A percentile compares a stretch with the other conserved stretches of the same genome.
Evolutionary conservation across 2,888 invertebrate genomes (phyloP).

Genomic region (Cremastinae sp.): DNA sequence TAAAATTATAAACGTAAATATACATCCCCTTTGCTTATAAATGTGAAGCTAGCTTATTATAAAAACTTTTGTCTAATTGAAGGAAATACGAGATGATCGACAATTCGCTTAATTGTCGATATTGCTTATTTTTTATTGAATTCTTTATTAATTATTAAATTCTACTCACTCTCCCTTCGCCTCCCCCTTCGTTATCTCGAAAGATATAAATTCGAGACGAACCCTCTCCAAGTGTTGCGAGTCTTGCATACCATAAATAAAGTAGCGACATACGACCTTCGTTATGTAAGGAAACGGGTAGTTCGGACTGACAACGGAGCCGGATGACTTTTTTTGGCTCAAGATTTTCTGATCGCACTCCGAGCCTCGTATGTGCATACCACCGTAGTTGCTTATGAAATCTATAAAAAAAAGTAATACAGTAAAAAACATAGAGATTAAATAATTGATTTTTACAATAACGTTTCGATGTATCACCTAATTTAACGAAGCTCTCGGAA

Average conservation of each 20-base stretch:
- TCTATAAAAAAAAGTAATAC: constrained; percentile 81
- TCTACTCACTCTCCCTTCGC: constrained; percentile 89
- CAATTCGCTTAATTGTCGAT: no score
- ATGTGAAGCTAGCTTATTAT: no score
- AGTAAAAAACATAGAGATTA: no score
- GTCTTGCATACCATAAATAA: constrained; percentile 99
- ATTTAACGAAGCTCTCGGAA: constrained; percentile 98
- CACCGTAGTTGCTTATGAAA: constrained; percentile 95
- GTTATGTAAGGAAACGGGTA: constrained; percentile 97
- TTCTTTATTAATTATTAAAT: no score
- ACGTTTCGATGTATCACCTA: constrained; percentile 85
- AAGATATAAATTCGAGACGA: constrained; percentile 91
- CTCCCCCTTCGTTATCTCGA: constrained; percentile 93
- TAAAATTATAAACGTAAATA: no score
- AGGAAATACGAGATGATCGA: no score
- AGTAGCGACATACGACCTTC: constrained; percentile 98
- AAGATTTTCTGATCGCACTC: constrained; percentile 99
- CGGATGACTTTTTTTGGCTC: constrained; percentile 95
- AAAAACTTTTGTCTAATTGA: no score
- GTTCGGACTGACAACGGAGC: constrained; percentile 97
- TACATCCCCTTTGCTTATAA: no score
- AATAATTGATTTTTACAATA: no score
- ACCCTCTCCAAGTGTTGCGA: constrained; percentile 97
- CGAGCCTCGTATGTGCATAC: constrained; percentile 96
- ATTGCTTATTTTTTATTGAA: no score